A percentile compares a stretch with the other conserved stretches of the same genome.
Evolutionary conservation across 2,797 vertebrate genomes (phyloP).

Genomic region (Cercopithecus mitis): DNA sequence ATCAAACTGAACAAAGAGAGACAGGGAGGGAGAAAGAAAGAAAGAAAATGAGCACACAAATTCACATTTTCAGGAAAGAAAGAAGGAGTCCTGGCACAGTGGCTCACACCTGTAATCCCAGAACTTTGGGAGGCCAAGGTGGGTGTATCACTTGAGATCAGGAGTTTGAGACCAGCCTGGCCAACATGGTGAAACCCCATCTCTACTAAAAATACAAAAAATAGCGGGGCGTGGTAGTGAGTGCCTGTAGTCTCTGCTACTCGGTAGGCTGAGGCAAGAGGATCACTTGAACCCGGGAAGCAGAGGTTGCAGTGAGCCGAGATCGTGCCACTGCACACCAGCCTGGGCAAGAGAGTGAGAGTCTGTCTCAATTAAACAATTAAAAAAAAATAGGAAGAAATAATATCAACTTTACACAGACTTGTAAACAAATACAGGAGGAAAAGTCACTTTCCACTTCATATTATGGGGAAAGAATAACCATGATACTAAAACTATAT

Average conservation of each 20-base stretch:
- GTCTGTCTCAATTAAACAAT: not conserved
- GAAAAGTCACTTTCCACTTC: not conserved
- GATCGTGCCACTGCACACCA: not conserved
- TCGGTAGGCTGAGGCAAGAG: not conserved
- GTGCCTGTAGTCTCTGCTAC: not conserved
- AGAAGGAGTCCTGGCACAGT: not conserved
- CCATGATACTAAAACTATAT: not conserved
- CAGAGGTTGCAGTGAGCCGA: not conserved
- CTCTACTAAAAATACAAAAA: not conserved
- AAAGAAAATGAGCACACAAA: not conserved
- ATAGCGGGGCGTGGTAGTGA: rapidly evolving
- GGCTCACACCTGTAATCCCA: not conserved
- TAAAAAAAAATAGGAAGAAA: not conserved
- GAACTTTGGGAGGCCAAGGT: not conserved
- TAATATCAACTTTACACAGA: not conserved
- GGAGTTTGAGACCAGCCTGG: not conserved
- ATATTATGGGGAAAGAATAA: not conserved
- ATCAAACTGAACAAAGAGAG: not conserved
- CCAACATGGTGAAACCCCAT: not conserved
- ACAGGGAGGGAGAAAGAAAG: not conserved
- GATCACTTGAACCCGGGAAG: not conserved
- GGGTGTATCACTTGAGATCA: not conserved
- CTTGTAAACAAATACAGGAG: not conserved
- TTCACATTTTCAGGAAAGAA: not conserved
- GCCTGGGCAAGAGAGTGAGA: not conserved